Percentiles rank a stretch among this genome's conserved stretches.
These are phyloP conservation scores for Odontomyia ornata DNA, from an alignment of 2,888 invertebrate species.

Conservation along the genomic window DNA sequence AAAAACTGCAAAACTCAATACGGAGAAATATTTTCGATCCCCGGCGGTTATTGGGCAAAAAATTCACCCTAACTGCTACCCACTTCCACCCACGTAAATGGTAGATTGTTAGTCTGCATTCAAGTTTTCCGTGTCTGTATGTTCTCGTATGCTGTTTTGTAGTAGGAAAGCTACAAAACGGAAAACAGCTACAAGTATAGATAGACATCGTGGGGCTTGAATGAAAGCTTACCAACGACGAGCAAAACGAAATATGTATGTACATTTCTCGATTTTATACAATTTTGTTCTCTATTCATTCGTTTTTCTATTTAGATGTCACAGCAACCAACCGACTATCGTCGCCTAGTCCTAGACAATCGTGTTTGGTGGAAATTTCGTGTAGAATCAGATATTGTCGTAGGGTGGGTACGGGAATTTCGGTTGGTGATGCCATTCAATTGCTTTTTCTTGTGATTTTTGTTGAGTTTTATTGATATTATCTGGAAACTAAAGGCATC, in stretches of 20 bases:
- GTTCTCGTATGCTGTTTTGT: background rate
- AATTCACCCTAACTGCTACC: background rate
- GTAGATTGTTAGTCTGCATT: conserved; percentile 4
- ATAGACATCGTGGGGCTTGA: conserved; percentile 37
- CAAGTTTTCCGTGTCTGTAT: background rate
- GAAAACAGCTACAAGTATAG: conserved; percentile 12
- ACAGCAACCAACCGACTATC: background rate
- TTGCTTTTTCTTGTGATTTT: background rate
- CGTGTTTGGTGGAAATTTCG: background rate
- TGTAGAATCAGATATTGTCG: background rate
- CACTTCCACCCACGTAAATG: too few relatives aligned
- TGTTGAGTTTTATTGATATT: too few relatives aligned
- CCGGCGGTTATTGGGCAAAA: background rate
- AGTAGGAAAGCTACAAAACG: background rate
- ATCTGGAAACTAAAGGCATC: too few relatives aligned
- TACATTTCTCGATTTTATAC: conserved; percentile 11
- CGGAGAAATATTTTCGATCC: background rate
- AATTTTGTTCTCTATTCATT: background rate
- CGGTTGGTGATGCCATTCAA: background rate
- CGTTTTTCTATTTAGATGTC: background rate
- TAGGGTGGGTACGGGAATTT: conserved; percentile 16
- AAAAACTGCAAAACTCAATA: conserved; percentile 5
- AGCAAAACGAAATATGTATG: background rate
- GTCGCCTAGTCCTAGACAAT: background rate
- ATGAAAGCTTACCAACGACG: conserved; percentile 40